phyloP scores from a whole-genome alignment of 2,113 vertebrate genomes.

The Hippocampus barbouri region DNA sequence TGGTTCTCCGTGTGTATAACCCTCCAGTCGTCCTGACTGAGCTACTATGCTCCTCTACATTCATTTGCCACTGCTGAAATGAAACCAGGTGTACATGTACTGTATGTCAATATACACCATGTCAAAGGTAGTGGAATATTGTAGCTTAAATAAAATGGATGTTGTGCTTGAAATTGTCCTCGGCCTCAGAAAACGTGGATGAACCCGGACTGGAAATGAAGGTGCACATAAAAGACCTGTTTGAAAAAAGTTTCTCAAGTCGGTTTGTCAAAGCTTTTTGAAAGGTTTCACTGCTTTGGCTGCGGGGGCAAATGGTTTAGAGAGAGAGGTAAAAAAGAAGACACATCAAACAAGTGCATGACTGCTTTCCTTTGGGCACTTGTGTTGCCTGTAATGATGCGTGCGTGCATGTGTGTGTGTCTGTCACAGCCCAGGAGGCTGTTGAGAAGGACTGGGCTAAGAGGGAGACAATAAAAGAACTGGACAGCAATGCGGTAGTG shows the following conservation, averaged over 20 bases:
- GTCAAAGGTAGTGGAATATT: neutral
- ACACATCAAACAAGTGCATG: slow-evolving; percentile 50
- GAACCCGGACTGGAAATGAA: neutral
- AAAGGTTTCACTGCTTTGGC: slow-evolving; percentile 15
- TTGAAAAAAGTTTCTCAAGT: slow-evolving; percentile 44
- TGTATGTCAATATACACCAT: neutral
- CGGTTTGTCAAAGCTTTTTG: slow-evolving; percentile 43
- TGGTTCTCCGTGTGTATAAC: neutral
- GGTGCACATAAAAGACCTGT: slow-evolving; percentile 30
- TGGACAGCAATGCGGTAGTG: slow-evolving; percentile 19
- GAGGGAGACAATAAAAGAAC: slow-evolving; percentile 33
- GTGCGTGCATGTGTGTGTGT: slow-evolving; percentile 19
- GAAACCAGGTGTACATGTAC: no score
- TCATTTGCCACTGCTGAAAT: no score
- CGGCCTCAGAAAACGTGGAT: neutral
- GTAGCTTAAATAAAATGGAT: neutral
- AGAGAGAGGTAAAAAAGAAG: slow-evolving; percentile 40
- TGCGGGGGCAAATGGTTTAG: slow-evolving; percentile 19
- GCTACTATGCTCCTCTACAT: neutral
- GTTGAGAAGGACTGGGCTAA: slow-evolving; percentile 30
- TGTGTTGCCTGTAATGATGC: slow-evolving; percentile 48
- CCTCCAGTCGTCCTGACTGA: neutral
- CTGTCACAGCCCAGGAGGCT: slow-evolving; percentile 27
- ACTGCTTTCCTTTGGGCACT: slow-evolving; percentile 46
- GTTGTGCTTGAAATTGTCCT: neutral